Percentiles rank a stretch among this genome's conserved stretches.
phyloP scores from a whole-genome alignment of 1,140 invertebrate genomes.

The Drosophila lacertosa region DNA sequence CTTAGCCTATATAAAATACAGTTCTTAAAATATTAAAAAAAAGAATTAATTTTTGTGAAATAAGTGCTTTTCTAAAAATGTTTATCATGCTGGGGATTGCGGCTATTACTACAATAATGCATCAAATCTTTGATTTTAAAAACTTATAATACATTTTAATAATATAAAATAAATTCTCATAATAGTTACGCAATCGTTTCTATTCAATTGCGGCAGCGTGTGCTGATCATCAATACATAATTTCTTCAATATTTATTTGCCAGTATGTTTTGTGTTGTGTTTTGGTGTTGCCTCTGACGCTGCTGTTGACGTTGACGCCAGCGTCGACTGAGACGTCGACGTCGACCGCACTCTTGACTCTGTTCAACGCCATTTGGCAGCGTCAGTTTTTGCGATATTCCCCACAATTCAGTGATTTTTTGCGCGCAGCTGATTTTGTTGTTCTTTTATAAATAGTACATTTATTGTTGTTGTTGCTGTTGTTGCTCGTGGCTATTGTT shows the following conservation, averaged over 20 bases:
- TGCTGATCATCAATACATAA: constrained; percentile 71
- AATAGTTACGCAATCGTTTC: background rate
- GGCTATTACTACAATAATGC: too few species aligned
- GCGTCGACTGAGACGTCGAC: constrained; percentile 28
- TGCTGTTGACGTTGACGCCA: constrained; percentile 9
- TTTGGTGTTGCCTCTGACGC: constrained; percentile 40
- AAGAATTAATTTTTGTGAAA: too few species aligned
- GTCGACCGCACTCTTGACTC: constrained; percentile 57
- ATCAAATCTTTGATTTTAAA: too few species aligned
- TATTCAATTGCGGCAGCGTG: constrained; percentile 22
- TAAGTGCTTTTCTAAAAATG: too few species aligned
- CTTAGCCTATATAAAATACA: too few species aligned
- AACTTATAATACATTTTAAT: too few species aligned
- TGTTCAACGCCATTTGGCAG: constrained; percentile 61
- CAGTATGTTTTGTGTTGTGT: constrained; percentile 60
- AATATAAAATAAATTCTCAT: too few species aligned
- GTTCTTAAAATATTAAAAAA: too few species aligned
- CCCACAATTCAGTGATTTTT: constrained; percentile 51
- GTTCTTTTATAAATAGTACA: constrained; percentile 68
- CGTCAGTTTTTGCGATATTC: constrained; percentile 18
- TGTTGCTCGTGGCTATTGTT: constrained; percentile 4
- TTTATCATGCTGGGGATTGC: too few species aligned
- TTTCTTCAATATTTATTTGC: constrained; percentile 72
- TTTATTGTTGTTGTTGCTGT: constrained; percentile 32
- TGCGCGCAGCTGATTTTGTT: constrained; percentile 79